phyloP scores from a whole-genome alignment of 2,888 invertebrate genomes.

The Linnaemya tessellans region DNA sequence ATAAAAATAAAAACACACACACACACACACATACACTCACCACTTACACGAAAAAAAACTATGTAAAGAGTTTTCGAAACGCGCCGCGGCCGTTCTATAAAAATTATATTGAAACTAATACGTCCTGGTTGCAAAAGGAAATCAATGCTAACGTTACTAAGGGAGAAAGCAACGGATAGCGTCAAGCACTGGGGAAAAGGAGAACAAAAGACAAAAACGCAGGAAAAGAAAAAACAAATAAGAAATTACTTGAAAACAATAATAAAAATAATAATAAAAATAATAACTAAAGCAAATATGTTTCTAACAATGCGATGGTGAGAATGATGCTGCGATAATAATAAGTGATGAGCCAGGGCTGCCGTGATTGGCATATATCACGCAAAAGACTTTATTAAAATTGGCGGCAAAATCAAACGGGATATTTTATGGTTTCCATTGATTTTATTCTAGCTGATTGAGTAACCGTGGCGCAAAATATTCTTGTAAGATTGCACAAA shows the following conservation, averaged over 20 bases:
- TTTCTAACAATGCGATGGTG: slow-evolving; percentile 40
- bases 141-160: slow-evolving; percentile 49
- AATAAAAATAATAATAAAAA: slow-evolving; percentile 45
- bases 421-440: too few relatives aligned
- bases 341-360: neutral
- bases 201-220: slow-evolving; percentile 46
- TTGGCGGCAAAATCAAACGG: too few relatives aligned
- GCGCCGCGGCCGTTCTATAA: slow-evolving; percentile 59
- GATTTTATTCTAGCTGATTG: too few relatives aligned
- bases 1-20: slow-evolving; percentile 29
- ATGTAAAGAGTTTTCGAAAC: slow-evolving; percentile 41
- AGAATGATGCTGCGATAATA: neutral
- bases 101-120: slow-evolving; percentile 66
- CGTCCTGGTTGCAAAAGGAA: slow-evolving; percentile 41
- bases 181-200: neutral
- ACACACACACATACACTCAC: slow-evolving; percentile 11
- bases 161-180: slow-evolving; percentile 28
- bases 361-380: neutral
- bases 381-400: neutral
- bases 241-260: slow-evolving; percentile 44
- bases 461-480: too few relatives aligned
- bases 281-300: slow-evolving; percentile 62
- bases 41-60: neutral
- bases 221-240: slow-evolving; percentile 65
- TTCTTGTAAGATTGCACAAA: too few relatives aligned